Conservation (phyloP, 2,113 vertebrate species). For the Engraulis encrasicolus region DNA sequence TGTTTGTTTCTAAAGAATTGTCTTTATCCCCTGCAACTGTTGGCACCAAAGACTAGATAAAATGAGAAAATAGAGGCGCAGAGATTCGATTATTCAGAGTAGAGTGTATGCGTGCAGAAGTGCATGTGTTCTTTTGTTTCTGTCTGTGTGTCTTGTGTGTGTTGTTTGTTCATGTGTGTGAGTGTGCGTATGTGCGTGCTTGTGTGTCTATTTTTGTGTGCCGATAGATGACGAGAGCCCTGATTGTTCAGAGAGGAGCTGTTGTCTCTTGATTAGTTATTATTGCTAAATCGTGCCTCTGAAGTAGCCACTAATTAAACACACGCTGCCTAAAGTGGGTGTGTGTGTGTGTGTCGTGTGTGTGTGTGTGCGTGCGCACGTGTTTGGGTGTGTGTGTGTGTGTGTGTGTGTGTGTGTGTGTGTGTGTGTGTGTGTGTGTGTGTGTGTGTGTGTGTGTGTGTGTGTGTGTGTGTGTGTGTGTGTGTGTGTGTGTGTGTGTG, state of each 20-base stretch:
- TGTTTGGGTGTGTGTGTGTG: background rate
- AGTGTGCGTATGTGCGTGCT: too few relatives aligned
- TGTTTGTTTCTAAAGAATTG: background rate
- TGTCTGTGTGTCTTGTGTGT: too few relatives aligned
- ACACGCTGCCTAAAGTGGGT: background rate
- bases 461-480: background rate
- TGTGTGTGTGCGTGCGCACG: background rate
- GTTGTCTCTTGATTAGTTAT: background rate
- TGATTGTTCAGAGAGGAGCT: background rate
- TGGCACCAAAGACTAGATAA: background rate
- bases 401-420: background rate
- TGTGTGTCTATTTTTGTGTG: too few relatives aligned
- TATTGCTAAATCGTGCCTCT: background rate
- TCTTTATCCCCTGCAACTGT: background rate
- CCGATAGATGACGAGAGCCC: too few relatives aligned
- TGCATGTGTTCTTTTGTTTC: too few relatives aligned
- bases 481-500: background rate
- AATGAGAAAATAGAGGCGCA: too few relatives aligned
- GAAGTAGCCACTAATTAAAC: constrained; percentile 12
- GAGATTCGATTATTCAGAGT: too few relatives aligned
- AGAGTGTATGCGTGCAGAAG: too few relatives aligned
- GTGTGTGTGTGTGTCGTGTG: constrained; percentile 3
- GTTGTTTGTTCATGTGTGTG: too few relatives aligned
- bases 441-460: background rate
- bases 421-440: background rate